Conservation (phyloP, 92 coral and sea anemone species). For the Porites lobata region DNA sequence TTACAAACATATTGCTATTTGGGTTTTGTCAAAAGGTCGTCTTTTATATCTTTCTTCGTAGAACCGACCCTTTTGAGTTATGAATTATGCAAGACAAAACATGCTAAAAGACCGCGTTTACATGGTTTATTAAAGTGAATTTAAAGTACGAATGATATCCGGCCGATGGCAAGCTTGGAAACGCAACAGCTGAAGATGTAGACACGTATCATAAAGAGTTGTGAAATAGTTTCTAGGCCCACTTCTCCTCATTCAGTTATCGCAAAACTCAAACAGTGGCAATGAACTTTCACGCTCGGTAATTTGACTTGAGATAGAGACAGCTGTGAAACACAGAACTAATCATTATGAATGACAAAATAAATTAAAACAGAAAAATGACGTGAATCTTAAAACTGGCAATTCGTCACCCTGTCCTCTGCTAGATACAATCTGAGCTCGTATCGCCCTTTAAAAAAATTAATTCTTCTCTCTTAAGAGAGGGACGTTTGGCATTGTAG, state of each 20-base stretch:
- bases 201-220: background rate
- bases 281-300: background rate
- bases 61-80: background rate
- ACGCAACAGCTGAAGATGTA: background rate
- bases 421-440: no score
- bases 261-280: background rate
- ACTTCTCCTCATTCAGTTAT: background rate
- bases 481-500: background rate
- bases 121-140: background rate
- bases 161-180: background rate
- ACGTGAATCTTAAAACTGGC: slow-evolving; percentile 18
- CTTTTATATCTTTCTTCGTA: no score
- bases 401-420: slow-evolving; percentile 10
- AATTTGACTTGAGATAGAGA: slow-evolving; percentile 19
- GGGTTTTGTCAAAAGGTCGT: background rate
- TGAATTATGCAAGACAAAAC: background rate
- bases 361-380: background rate
- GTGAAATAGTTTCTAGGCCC: slow-evolving; percentile 7
- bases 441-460: no score
- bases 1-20: slow-evolving; percentile 7
- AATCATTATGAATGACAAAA: slow-evolving; percentile 30
- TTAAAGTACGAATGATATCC: background rate
- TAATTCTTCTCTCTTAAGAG: background rate
- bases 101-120: background rate
- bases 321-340: slow-evolving; percentile 21